Conservation (phyloP, 1,140 invertebrate genomes). For the Lineus longissimus region DNA sequence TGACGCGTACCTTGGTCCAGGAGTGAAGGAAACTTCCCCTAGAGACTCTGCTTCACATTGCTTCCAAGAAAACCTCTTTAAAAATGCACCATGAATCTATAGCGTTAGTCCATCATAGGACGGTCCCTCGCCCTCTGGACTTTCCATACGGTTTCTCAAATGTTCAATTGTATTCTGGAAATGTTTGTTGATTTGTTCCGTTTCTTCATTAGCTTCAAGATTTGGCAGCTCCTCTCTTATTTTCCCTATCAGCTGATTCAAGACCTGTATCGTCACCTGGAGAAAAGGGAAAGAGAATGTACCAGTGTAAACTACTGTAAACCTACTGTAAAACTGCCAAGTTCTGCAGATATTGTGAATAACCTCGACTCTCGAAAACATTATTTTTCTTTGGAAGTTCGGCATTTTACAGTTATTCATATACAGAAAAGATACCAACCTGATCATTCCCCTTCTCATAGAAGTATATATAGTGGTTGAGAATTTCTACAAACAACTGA, state of each 20-base stretch:
- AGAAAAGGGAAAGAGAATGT: constrained; percentile 43
- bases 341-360: too few relatives aligned
- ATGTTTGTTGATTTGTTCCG: constrained; percentile 92
- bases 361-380: too few relatives aligned
- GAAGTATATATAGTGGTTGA: constrained; percentile 93
- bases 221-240: constrained; percentile 89
- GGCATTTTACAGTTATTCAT: too few relatives aligned
- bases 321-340: constrained; percentile 12
- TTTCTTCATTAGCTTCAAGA: constrained; percentile 88
- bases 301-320: constrained; percentile 8
- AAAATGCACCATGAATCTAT: too few relatives aligned
- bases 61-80: too few relatives aligned
- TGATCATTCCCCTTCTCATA: constrained; percentile 86
- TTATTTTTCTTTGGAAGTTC: too few relatives aligned
- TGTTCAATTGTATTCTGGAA: constrained; percentile 63
- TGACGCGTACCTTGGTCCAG: too few relatives aligned
- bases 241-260: constrained; percentile 86
- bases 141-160: constrained; percentile 37
- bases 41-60: too few relatives aligned
- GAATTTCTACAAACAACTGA: constrained; percentile 88
- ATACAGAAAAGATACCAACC: constrained; percentile 55
- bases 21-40: too few relatives aligned
- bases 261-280: constrained; percentile 66
- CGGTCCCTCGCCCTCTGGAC: constrained; percentile 28
- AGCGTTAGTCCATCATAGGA: constrained; percentile 33